These are phyloP conservation scores for Zygothrica quintamaculata DNA, from an alignment of 2,888 invertebrate species.

Conservation along the genomic window DNA sequence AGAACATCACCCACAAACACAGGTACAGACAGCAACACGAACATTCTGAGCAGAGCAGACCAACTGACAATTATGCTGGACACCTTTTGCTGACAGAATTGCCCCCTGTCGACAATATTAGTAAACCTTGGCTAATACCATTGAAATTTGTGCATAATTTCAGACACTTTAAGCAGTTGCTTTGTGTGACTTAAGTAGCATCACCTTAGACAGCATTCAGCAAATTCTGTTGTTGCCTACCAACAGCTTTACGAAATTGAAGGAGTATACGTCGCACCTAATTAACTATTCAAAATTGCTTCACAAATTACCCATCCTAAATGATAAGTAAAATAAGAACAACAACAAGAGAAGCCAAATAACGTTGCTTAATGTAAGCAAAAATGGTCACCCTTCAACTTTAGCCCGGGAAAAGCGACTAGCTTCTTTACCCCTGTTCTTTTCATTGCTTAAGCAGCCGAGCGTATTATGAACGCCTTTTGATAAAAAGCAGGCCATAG, in stretches of 20 bases:
- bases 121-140: constrained; percentile 59
- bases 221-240: not conserved
- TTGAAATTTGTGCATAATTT: constrained; percentile 61
- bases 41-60: constrained; percentile 2
- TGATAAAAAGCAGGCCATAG: constrained; percentile 43
- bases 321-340: constrained; percentile 45
- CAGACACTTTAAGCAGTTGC: constrained; percentile 55
- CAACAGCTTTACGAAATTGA: constrained; percentile 8
- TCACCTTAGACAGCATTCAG: constrained; percentile 24
- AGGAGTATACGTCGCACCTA: constrained; percentile 65
- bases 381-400: constrained; percentile 13
- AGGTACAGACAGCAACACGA: not conserved
- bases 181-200: constrained; percentile 52
- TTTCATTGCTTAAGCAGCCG: constrained; percentile 32
- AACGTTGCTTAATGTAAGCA: constrained; percentile 28
- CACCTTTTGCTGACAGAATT: constrained; percentile 36
- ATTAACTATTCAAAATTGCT: constrained; percentile 76
- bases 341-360: constrained; percentile 8
- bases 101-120: constrained; percentile 31
- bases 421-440: not conserved
- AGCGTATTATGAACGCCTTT: constrained; percentile 48
- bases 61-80: constrained; percentile 37
- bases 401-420: not conserved
- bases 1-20: not conserved
- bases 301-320: constrained; percentile 73